Base-by-base conservation (phyloP, 2,113 vertebrate species). In the Lates calcarifer region DNA sequence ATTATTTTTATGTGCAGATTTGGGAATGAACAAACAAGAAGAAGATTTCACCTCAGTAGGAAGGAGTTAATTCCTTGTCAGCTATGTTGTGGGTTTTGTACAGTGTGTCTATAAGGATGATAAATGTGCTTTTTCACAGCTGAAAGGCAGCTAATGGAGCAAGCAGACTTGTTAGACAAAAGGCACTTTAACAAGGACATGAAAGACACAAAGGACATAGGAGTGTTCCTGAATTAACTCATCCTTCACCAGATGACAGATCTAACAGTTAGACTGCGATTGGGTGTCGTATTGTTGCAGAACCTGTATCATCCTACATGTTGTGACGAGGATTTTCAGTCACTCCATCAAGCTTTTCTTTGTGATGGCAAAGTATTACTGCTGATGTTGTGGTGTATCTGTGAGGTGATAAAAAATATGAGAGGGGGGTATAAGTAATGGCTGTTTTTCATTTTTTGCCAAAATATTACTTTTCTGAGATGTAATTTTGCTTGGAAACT, bases 91-190 rank as follows among this genome's bases (percentile, higher is more conserved):
- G 68, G 26, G 56, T 71, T 84, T 87, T 67, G 33, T 65, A 80
- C 69, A 77, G 80, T 74, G 29, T 67, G 83, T n/a, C n/a, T 80
- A 75, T 76, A 82, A 90, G 73, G 85, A 89, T 88, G 89, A 91
- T 85, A 66, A 87, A 87, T 90, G 85, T 80, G 86, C 75, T 39
- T 87, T 82, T 90, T 86, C 89, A 88, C 89, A 90, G 79, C 41
- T 88, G 84, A 89, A 88, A 84, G 84, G 89, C 76, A 84, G 82
- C 89, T 90, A 89, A 91, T 91, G 86, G 90, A 87, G 87, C 90
- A 73, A 57, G 49, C 65, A 77, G 58, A 82, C 76, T 71, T 87
- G 82, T 87, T 84, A 85, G 83, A 89, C 81, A 86, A 91, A 88
- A 87, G 66, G 65, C 66, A 55, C 70, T 90, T 81, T 82, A 89